These are phyloP conservation scores for Wasmannia auropunctata DNA, from an alignment of 1,140 invertebrate species.

Conservation along the genomic window DNA sequence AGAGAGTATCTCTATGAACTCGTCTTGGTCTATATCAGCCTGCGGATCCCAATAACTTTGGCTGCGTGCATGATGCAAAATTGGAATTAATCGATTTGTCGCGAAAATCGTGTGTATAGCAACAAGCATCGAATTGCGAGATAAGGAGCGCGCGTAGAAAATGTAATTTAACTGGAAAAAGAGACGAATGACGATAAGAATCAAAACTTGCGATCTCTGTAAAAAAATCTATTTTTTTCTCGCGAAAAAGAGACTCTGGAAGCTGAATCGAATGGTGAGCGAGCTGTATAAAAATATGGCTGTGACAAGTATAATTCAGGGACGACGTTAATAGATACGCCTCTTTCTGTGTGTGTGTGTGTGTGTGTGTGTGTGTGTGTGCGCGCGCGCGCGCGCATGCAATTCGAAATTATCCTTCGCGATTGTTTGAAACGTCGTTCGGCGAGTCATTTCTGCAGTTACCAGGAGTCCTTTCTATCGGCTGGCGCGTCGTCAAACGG, in stretches of 20 bases:
- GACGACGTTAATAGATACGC: not conserved
- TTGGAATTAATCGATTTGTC: slow-evolving; percentile 22
- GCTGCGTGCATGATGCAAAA: slow-evolving; percentile 37
- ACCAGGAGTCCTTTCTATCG: slow-evolving; percentile 47
- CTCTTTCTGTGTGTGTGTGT: no score
- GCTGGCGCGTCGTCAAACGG: slow-evolving; percentile 46
- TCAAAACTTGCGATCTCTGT: not conserved
- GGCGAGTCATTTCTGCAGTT: slow-evolving; percentile 56
- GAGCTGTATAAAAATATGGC: not conserved
- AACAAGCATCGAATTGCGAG: not conserved
- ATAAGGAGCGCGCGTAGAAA: not conserved
- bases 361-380: no score
- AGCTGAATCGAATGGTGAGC: not conserved
- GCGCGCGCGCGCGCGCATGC: no score
- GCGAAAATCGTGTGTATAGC: not conserved
- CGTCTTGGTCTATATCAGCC: slow-evolving; percentile 83
- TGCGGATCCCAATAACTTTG: slow-evolving; percentile 77
- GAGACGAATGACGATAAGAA: no score
- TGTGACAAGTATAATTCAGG: not conserved
- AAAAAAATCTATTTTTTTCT: not conserved
- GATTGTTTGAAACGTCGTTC: slow-evolving; percentile 9
- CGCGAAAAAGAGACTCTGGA: not conserved
- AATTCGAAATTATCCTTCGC: slow-evolving; percentile 26
- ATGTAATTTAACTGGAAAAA: not conserved
- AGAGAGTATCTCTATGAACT: slow-evolving; percentile 84